Percentiles rank a stretch among this genome's conserved stretches.
Evolutionary conservation across 2,113 vertebrate species (phyloP).

Genomic region (Pycnonotus jocosus): DNA sequence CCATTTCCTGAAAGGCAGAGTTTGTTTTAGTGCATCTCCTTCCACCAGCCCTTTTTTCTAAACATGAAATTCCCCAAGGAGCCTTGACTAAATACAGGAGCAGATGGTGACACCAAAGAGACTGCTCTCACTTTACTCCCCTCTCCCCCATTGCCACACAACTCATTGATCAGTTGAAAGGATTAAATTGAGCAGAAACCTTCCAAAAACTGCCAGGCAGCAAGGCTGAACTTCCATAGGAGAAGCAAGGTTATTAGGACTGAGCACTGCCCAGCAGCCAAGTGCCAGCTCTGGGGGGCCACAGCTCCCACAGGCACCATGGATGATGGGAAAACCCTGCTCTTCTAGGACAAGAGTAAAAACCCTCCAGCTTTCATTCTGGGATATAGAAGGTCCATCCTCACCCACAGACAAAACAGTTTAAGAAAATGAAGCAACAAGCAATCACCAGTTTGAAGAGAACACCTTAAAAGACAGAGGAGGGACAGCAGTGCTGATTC

Average conservation of each 20-base stretch:
- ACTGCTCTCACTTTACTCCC: background rate
- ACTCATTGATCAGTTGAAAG: constrained; percentile 17
- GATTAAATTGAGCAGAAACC: constrained; percentile 49
- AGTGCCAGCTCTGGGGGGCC: no score
- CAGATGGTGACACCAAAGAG: constrained; percentile 39
- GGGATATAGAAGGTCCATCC: background rate
- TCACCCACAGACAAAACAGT: background rate
- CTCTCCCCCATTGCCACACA: background rate
- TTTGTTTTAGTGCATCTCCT: constrained; percentile 16
- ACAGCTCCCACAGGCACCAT: background rate
- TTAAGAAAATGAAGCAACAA: background rate
- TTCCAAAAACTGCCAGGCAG: background rate
- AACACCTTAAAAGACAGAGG: background rate
- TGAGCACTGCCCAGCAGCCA: fast-evolving
- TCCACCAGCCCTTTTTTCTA: constrained; percentile 9
- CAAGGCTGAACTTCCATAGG: background rate
- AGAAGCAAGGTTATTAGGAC: background rate
- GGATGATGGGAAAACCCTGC: background rate
- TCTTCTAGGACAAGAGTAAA: background rate
- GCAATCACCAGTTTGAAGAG: background rate
- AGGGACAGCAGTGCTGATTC: background rate
- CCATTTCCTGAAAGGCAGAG: constrained; percentile 1
- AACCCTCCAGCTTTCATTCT: background rate
- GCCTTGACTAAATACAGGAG: background rate
- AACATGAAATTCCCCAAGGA: constrained; percentile 7